phyloP scores from a whole-genome alignment of 2,113 vertebrate genomes.

The Tychaedon coryphoeus region DNA sequence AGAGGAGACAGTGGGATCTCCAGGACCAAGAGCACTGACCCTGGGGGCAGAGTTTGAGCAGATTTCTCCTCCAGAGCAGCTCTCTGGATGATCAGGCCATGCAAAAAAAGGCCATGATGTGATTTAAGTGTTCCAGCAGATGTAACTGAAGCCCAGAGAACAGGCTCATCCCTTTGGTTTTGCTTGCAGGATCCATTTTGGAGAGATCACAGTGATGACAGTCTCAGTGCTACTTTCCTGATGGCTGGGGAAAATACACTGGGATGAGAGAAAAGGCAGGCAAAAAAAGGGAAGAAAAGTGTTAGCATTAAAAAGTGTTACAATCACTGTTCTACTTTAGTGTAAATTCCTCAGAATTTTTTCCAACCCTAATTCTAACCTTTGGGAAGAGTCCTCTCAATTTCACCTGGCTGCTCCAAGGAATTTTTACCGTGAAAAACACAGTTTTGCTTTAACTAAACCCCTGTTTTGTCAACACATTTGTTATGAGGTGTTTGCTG shows the following conservation, averaged over 20 bases:
- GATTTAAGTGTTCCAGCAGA: neutral
- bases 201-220: neutral
- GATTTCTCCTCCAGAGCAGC: neutral
- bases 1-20: neutral
- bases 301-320: neutral
- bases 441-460: neutral
- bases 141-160: neutral
- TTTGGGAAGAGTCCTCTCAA: neutral
- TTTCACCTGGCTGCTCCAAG: neutral
- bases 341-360: neutral
- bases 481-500: neutral
- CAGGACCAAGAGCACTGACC: neutral
- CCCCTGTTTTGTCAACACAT: neutral
- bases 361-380: neutral
- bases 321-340: neutral
- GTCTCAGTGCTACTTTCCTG: neutral
- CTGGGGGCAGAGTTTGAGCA: neutral
- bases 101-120: neutral
- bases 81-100: neutral
- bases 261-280: neutral
- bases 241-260: neutral
- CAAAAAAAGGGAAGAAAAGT: neutral
- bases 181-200: neutral
- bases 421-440: neutral
- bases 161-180: neutral